Base-by-base conservation (phyloP, 2,888 invertebrate species). In the Drosophila mimetica region DNA sequence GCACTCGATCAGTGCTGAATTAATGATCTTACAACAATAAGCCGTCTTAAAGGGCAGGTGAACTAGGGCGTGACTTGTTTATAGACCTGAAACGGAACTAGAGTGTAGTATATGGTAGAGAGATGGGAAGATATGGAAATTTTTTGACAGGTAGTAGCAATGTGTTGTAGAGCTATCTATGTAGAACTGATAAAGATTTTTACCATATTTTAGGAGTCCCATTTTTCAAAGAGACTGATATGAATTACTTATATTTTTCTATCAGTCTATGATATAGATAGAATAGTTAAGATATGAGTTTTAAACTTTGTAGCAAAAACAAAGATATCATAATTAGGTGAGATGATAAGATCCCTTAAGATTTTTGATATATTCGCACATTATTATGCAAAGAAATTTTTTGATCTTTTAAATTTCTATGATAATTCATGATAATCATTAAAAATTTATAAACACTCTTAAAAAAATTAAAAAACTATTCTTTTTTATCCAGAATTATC, bases 61-160 rank as follows among this genome's bases (percentile, higher is more conserved):
- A 44, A 28, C 18, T 5, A 48, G 53, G 65, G 65, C 41, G 46
- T 39, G 39, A 47, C 58, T 46, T 18, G 50, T 22, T 64, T 52
- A 6, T n/a, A 28, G 36, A 28, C 28, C 16, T 25, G 48, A 65
- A 65, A 41, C 65, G 65, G 48, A 65, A 55, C 66, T 66, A 9
- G 30, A 9, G 13, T 34, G 34, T 13, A 37, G 11, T 16, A 2
- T 0, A 8, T 20, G 28, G 4, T 37, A 44, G 13, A 34, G 14
- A 25, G 7, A 20, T 39, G 42, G 7, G 0, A 44, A 13, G 1
- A 14, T 3, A 22, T 8, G 1, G 22, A 13, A 13, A 7, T 11
- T 28, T 32, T 13, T 16, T 4, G 44, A 54, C 22, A 34, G 44
- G 13, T 54, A 14, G 8, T 5, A 25, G 8, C 9, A 4, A 9